These are phyloP conservation scores for Kryphioiulus occultus DNA, from an alignment of 2,888 invertebrate genomes.

Conservation along the genomic window DNA sequence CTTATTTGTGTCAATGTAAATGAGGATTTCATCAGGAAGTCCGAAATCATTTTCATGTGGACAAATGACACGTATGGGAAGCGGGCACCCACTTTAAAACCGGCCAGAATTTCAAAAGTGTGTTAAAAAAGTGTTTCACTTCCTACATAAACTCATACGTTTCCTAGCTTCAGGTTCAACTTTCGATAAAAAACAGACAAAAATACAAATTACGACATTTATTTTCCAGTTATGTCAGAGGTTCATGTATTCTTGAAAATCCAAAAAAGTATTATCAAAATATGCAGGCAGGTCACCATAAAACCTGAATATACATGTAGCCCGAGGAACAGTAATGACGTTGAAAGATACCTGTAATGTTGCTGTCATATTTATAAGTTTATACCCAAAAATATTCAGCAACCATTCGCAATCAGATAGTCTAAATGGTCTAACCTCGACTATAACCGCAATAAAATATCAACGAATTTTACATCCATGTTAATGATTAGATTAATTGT, in stretches of 20 bases:
- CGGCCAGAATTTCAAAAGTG: background rate
- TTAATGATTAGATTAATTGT: background rate
- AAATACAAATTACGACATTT: background rate
- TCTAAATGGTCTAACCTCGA: background rate
- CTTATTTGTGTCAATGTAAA: background rate
- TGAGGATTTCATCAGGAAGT: background rate
- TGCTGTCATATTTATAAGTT: too few relatives aligned
- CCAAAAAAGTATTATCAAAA: too few relatives aligned
- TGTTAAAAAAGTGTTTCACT: background rate
- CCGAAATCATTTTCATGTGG: background rate
- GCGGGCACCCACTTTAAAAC: background rate
- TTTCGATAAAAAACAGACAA: background rate
- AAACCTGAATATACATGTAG: too few relatives aligned
- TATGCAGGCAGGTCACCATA: too few relatives aligned
- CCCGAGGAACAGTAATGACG: too few relatives aligned
- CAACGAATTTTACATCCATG: background rate
- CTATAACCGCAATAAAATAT: background rate
- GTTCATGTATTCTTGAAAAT: background rate
- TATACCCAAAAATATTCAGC: too few relatives aligned
- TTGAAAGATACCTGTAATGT: too few relatives aligned
- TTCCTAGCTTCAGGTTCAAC: background rate
- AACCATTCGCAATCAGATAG: too few relatives aligned
- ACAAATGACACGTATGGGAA: background rate
- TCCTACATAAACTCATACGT: background rate
- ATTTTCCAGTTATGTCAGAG: background rate